A percentile compares a stretch with the other conserved stretches of the same genome.
Conservation (phyloP, 2,888 invertebrate genomes). For the Latrodectus hesperus region DNA sequence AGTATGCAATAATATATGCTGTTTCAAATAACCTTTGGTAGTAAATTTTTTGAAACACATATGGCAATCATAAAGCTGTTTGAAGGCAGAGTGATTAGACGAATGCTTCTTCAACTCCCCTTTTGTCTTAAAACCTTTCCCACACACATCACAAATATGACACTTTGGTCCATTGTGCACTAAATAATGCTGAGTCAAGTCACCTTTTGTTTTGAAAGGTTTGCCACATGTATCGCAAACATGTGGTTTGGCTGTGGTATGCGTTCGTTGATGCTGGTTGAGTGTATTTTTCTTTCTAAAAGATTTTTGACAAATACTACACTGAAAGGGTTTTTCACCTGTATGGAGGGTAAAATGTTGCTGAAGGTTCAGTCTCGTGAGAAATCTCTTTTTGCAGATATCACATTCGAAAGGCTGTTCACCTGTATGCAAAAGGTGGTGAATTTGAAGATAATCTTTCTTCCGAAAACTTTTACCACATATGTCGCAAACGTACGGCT, state of each 20-base stretch:
- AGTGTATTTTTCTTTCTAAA: conserved; percentile 58
- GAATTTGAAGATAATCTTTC: conserved; percentile 48
- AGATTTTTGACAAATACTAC: conserved; percentile 42
- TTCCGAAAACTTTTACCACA: conserved; percentile 54
- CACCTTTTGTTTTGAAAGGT: conserved; percentile 62
- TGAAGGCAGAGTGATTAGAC: conserved; percentile 17
- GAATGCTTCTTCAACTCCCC: conserved; percentile 47
- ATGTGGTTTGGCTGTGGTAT: conserved; percentile 43
- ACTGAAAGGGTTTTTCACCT: conserved; percentile 42
- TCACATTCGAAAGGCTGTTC: conserved; percentile 47
- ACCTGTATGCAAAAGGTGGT: conserved; percentile 45
- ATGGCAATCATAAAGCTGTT: conserved; percentile 35
- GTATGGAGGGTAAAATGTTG: conserved; percentile 57
- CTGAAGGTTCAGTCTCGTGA: conserved; percentile 46
- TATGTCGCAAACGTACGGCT: conserved; percentile 37
- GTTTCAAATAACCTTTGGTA: conserved; percentile 35
- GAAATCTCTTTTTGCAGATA: conserved; percentile 40
- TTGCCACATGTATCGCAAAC: conserved; percentile 51
- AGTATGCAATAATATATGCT: conserved; percentile 34
- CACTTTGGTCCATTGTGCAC: conserved; percentile 55
- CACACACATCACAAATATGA: conserved; percentile 42
- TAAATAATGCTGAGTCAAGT: conserved; percentile 54
- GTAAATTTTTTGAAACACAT: conserved; percentile 44
- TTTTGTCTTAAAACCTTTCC: conserved; percentile 61
- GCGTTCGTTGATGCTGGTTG: conserved; percentile 60